phyloP scores from a whole-genome alignment of 1,140 invertebrate genomes.

The Mactra quadrangularis region DNA sequence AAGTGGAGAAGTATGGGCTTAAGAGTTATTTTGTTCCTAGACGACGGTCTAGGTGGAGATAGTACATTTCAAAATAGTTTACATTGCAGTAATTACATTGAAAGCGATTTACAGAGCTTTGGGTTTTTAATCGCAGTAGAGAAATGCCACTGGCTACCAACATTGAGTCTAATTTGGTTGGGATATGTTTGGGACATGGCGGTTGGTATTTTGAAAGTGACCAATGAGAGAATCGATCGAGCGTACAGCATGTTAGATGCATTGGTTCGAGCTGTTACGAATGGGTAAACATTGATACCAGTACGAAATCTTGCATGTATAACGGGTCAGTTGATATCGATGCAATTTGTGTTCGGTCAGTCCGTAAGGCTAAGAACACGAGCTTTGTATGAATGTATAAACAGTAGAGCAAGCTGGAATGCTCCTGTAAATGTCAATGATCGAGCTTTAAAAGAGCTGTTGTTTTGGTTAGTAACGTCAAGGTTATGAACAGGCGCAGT shows the following conservation, averaged over 20 bases:
- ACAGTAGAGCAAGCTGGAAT: no score
- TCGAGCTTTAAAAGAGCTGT: slow-evolving; percentile 14
- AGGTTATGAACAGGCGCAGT: not conserved
- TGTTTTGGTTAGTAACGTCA: not conserved
- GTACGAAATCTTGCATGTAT: slow-evolving; percentile 23
- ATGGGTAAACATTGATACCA: not conserved
- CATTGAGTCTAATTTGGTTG: slow-evolving; percentile 36
- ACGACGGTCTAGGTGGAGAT: slow-evolving; percentile 57
- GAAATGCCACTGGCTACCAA: slow-evolving; percentile 48
- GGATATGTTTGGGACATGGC: slow-evolving; percentile 44
- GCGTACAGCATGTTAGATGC: not conserved
- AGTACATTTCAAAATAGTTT: not conserved
- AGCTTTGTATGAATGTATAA: slow-evolving; percentile 24
- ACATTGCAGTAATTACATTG: not conserved
- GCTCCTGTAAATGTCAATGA: no score
- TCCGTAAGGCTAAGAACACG: slow-evolving; percentile 24
- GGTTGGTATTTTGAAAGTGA: slow-evolving; percentile 6
- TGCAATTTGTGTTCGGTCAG: slow-evolving; percentile 18
- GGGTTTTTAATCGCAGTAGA: slow-evolving; percentile 57
- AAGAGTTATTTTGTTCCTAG: slow-evolving; percentile 46
- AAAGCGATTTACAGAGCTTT: slow-evolving; percentile 20
- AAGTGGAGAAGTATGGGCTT: not conserved
- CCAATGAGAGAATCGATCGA: not conserved
- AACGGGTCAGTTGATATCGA: slow-evolving; percentile 11
- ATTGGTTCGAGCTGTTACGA: not conserved